phyloP scores from a whole-genome alignment of 2,113 vertebrate genomes.

The Fulica atra region DNA sequence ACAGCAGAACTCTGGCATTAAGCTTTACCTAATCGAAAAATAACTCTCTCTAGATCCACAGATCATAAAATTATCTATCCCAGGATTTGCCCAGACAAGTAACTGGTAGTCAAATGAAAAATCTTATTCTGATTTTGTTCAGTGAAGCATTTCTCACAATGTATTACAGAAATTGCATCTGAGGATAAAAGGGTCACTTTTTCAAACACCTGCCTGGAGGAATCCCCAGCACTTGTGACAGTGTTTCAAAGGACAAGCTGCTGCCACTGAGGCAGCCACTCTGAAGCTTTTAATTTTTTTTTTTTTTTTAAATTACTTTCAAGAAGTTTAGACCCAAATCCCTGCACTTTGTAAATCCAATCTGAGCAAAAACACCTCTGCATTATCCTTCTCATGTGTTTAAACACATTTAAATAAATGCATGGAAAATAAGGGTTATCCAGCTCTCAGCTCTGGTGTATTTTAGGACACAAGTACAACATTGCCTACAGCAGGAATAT shows the following conservation, averaged over 20 bases:
- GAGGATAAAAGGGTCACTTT: background rate
- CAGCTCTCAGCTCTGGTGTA: background rate
- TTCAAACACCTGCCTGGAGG: background rate
- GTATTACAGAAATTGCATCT: background rate
- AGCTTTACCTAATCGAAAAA: constrained; percentile 43
- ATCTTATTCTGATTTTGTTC: constrained; percentile 23
- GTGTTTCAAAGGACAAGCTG: background rate
- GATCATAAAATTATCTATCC: constrained; percentile 30
- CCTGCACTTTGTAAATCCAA: background rate
- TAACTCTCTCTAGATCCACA: constrained; percentile 27
- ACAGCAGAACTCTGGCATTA: background rate
- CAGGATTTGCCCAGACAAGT: constrained; percentile 42
- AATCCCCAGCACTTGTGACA: background rate
- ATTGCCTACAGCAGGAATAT: background rate
- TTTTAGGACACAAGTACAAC: background rate
- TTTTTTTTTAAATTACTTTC: background rate
- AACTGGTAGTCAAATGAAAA: constrained; percentile 40
- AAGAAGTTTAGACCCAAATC: background rate
- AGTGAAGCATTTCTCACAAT: background rate
- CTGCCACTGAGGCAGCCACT: background rate
- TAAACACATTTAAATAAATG: background rate
- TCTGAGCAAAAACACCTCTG: background rate
- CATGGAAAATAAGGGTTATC: background rate
- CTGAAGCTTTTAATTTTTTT: background rate
- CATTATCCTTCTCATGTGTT: background rate